Evolutionary conservation across 2,797 vertebrate genomes (phyloP).

Genomic region (Smutsia temminckii): DNA sequence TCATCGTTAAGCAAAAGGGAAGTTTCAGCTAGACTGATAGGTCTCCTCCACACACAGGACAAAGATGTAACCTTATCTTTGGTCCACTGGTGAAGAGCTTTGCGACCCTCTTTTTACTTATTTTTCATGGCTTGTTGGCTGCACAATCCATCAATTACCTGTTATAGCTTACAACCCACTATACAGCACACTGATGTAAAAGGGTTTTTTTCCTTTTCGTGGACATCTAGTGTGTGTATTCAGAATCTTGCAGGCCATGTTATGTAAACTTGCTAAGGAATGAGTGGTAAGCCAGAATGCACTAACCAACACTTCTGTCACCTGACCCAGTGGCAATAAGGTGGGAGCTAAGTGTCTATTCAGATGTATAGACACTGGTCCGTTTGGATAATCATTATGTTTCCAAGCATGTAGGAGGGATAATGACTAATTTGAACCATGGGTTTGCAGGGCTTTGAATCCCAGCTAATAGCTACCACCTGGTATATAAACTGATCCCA

Average conservation of each 20-base stretch:
- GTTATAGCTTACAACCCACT: not conserved
- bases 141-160: not conserved
- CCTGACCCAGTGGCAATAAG: not conserved
- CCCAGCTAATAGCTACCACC: not conserved
- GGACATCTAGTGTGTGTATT: conserved; percentile 28
- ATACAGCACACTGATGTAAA: not conserved
- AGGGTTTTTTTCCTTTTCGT: conserved; percentile 20
- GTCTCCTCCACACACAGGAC: not conserved
- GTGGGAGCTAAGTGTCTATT: not conserved
- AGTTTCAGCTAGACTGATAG: not conserved
- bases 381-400: not conserved
- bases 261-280: conserved; percentile 23
- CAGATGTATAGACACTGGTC: not conserved
- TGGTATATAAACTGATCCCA: not conserved
- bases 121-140: not conserved
- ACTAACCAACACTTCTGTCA: not conserved
- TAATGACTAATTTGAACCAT: not conserved
- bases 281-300: not conserved
- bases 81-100: not conserved
- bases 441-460: not conserved
- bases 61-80: not conserved
- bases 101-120: not conserved
- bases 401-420: not conserved
- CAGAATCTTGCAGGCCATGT: not conserved
- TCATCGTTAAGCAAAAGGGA: not conserved